Percentiles rank a stretch among this genome's conserved stretches.
Evolutionary conservation across 2,113 vertebrate species (phyloP).

Genomic region (Pygathrix nemaeus): DNA sequence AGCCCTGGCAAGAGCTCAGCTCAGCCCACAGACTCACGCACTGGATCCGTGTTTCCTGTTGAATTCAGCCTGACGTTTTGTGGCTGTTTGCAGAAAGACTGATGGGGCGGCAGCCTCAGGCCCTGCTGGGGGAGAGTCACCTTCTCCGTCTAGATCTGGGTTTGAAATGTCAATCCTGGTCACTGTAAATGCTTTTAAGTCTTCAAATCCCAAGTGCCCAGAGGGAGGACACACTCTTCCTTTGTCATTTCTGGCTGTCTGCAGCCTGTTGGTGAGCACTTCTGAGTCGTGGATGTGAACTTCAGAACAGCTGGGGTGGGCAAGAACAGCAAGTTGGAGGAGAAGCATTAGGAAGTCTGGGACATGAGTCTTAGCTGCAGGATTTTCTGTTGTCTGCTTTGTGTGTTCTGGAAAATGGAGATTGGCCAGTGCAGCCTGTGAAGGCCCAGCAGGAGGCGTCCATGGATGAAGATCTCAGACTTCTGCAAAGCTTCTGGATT

Average conservation of each 20-base stretch:
- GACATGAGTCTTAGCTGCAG: no score
- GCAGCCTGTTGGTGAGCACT: rapidly evolving
- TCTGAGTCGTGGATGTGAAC: rapidly evolving
- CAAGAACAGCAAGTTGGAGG: background rate
- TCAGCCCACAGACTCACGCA: rapidly evolving
- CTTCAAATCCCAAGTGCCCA: background rate
- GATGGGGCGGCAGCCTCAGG: no score
- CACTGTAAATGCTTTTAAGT: background rate
- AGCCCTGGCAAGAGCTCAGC: rapidly evolving
- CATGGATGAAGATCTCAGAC: background rate
- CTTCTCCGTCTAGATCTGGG: background rate
- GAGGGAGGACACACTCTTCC: background rate
- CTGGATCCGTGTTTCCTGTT: background rate
- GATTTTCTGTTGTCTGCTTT: background rate
- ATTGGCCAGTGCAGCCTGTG: background rate
- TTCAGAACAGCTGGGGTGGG: background rate
- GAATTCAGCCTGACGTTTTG: background rate
- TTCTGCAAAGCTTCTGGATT: background rate
- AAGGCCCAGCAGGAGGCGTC: no score
- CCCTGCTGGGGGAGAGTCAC: rapidly evolving
- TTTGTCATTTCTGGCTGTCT: background rate
- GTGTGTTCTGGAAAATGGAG: background rate
- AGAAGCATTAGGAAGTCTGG: rapidly evolving
- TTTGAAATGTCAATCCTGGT: background rate
- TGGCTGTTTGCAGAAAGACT: background rate